Evolutionary conservation across 2,888 invertebrate genomes (phyloP).

Genomic region (Nomada ferruginata): DNA sequence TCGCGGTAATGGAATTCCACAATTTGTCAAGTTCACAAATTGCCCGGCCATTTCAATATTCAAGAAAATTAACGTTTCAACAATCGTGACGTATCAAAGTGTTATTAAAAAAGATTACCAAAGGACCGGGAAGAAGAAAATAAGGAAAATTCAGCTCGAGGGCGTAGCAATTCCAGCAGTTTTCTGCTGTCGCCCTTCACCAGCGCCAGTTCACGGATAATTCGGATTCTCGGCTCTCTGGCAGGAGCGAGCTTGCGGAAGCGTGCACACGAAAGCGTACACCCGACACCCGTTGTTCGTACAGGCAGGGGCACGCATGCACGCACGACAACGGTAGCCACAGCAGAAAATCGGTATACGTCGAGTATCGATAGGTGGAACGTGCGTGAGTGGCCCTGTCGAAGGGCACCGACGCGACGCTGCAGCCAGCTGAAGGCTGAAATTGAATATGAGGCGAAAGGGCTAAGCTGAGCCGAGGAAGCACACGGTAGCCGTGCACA

Average conservation of each 20-base stretch:
- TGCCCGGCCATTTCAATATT: too few relatives aligned
- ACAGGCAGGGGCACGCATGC: conserved; percentile 35
- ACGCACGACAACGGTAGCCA: conserved; percentile 55
- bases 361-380: conserved; percentile 67
- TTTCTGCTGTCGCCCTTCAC: not conserved
- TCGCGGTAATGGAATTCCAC: too few relatives aligned
- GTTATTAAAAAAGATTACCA: too few relatives aligned
- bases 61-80: too few relatives aligned
- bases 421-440: conserved; percentile 69
- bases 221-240: conserved; percentile 2
- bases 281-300: conserved; percentile 49
- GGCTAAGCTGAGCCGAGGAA: conserved; percentile 75
- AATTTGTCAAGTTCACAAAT: too few relatives aligned
- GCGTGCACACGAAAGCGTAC: conserved; percentile 50
- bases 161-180: too few relatives aligned
- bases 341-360: conserved; percentile 50
- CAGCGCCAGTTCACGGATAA: not conserved
- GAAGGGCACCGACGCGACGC: conserved; percentile 38
- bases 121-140: not conserved
- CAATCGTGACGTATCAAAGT: too few relatives aligned
- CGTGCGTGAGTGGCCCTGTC: conserved; percentile 70
- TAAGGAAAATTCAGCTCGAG: too few relatives aligned
- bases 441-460: conserved; percentile 79
- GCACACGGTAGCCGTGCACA: conserved; percentile 73
- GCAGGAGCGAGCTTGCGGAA: not conserved